Evolutionary conservation across 2,113 vertebrate genomes (phyloP).

Genomic region (Mastomys natalensis): DNA sequence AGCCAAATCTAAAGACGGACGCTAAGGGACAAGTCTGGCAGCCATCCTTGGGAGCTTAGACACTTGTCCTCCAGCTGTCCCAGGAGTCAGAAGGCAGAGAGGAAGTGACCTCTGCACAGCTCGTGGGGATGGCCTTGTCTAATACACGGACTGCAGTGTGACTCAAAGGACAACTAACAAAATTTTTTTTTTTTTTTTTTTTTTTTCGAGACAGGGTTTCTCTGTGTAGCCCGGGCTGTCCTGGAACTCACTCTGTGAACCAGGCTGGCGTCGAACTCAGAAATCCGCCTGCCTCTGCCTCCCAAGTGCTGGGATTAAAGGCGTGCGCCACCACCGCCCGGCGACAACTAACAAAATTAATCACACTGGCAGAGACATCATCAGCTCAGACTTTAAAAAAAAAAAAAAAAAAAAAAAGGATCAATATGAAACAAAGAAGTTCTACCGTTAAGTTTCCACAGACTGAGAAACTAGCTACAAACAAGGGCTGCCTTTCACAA

Average conservation of each 20-base stretch:
- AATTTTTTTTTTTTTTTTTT: too few relatives aligned
- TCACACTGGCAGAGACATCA: not conserved
- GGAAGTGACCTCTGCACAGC: not conserved
- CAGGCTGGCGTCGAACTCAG: too few relatives aligned
- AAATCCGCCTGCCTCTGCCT: too few relatives aligned
- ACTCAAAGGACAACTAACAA: constrained; percentile 15
- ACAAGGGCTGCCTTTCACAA: not conserved
- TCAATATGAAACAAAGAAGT: not conserved
- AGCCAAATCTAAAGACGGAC: not conserved
- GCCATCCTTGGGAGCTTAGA: not conserved
- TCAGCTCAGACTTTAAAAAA: not conserved
- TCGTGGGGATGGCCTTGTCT: not conserved
- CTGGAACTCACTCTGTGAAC: too few relatives aligned
- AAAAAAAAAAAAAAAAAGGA: not conserved
- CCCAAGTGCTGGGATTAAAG: too few relatives aligned
- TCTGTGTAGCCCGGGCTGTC: too few relatives aligned
- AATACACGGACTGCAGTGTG: not conserved
- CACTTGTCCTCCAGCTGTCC: not conserved
- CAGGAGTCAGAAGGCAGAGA: not conserved
- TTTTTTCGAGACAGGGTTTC: too few relatives aligned
- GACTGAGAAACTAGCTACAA: not conserved
- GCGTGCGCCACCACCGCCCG: too few relatives aligned
- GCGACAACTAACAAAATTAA: constrained; percentile 15
- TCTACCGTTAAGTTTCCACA: not conserved
- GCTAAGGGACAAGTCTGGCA: not conserved